Base-by-base conservation (phyloP, 2,888 invertebrate genomes). In the Caenorhabditis sp. region DNA sequence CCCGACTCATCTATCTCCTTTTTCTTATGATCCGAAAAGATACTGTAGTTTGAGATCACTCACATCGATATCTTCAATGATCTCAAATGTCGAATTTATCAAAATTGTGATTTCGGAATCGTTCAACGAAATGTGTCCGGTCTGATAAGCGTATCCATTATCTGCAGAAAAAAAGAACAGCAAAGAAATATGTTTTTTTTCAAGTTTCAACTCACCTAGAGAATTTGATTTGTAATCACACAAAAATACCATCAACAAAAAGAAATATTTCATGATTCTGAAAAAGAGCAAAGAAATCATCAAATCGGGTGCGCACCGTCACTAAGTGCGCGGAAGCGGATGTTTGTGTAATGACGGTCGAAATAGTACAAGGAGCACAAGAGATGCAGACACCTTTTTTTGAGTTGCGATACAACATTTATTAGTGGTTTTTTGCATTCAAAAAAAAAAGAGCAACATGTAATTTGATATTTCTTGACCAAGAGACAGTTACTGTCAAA, bases 1-100 rank as follows among this genome's bases (percentile, higher is more conserved):
- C n/a, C n/a, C n/a, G n/a, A n/a, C n/a, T n/a, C n/a, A n/a, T n/a
- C n/a, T n/a, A n/a, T n/a, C n/a, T n/a, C n/a, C n/a, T n/a, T n/a
- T n/a, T n/a, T n/a, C n/a, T n/a, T n/a, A n/a, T n/a, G n/a, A n/a
- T n/a, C n/a, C n/a, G n/a, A n/a, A n/a, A n/a, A n/a, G n/a, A n/a
- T n/a, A n/a, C n/a, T n/a, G n/a, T n/a, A n/a, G n/a, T n/a, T n/a
- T n/a, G n/a, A n/a, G n/a, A n/a, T n/a, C n/a, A 49, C 66, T 61
- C 27, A 78, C 76, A 55, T 78, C 78, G 63, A 76, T 70, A 27
- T 66, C 69, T 36, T 79, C 78, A 53, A 79, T 76, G 27, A 77
- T 79, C 43, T 79, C 77, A 66, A 69, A 77, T 19, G 79, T 79
- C 4, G 79, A 79, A 54, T 79, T 76, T 51, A 79, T 77, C n/a